Conservation (phyloP, 2,888 invertebrate species). For the Hyposoter dolosus region DNA sequence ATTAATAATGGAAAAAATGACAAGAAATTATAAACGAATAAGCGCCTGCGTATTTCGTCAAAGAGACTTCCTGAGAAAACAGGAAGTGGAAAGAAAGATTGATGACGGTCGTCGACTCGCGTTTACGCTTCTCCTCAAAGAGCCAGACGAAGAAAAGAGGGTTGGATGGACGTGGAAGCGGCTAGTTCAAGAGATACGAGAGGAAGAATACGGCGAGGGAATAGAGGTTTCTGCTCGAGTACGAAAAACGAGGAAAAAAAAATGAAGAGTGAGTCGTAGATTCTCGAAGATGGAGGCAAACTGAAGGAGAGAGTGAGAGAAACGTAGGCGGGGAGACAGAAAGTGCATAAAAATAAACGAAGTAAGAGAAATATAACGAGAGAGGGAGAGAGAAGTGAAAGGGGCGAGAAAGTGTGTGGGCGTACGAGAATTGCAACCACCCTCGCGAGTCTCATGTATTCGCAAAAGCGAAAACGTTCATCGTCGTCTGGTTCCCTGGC, state of each 20-base stretch:
- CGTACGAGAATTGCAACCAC: conserved; percentile 62
- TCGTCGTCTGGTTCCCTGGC: conserved; percentile 64
- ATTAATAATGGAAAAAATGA: background rate
- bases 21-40: background rate
- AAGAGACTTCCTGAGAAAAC: conserved; percentile 66
- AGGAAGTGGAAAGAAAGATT: conserved; percentile 63
- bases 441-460: conserved; percentile 59
- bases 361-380: conserved; percentile 30
- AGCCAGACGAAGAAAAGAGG: conserved; percentile 44
- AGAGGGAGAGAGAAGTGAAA: conserved; percentile 26
- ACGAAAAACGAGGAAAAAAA: conserved; percentile 29
- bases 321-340: conserved; percentile 32
- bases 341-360: conserved; percentile 49
- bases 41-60: conserved; percentile 33
- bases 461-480: conserved; percentile 64
- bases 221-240: conserved; percentile 43
- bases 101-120: conserved; percentile 62
- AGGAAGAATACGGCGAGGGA: conserved; percentile 44
- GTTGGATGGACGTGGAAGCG: conserved; percentile 38
- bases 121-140: conserved; percentile 60
- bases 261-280: conserved; percentile 10
- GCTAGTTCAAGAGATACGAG: conserved; percentile 42
- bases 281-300: conserved; percentile 31
- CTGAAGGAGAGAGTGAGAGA: conserved; percentile 2
- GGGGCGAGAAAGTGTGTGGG: conserved; percentile 46